A percentile compares a stretch with the other conserved stretches of the same genome.
Conservation (phyloP, 53 echinoderm and acorn worm species). For the Echinometra lucunter region DNA sequence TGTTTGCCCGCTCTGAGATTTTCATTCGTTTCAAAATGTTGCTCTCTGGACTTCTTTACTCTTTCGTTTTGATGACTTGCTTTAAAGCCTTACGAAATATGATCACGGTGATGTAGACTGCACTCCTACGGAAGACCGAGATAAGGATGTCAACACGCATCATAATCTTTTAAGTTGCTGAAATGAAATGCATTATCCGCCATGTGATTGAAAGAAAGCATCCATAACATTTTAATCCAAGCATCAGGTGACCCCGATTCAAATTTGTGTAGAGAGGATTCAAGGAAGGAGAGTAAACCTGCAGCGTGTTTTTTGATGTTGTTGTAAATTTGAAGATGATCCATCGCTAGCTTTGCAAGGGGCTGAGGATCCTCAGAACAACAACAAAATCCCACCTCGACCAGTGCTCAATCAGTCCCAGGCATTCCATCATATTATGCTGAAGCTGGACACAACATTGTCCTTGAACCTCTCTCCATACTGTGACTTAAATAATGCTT, state of each 20-base stretch:
- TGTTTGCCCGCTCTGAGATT: neutral
- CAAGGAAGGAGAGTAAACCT: no score
- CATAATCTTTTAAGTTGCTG: neutral
- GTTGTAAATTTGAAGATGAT: no score
- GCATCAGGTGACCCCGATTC: neutral
- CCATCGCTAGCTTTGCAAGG: no score
- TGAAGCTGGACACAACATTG: no score
- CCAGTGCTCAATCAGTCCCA: no score
- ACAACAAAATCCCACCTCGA: no score
- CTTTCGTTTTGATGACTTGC: conserved; percentile 44
- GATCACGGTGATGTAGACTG: conserved; percentile 17
- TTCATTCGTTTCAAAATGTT: conserved; percentile 30
- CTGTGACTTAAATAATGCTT: neutral
- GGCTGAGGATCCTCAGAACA: no score
- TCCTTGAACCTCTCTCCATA: no score
- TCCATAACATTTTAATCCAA: neutral
- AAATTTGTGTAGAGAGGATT: neutral
- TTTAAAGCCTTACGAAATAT: conserved; percentile 36
- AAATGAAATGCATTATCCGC: neutral
- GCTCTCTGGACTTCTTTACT: neutral
- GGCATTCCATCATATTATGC: no score
- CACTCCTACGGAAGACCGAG: neutral
- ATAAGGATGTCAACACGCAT: neutral
- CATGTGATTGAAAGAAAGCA: neutral
- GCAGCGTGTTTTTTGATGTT: no score